Base-by-base conservation (phyloP, 2,888 invertebrate species). In the Acronicta psi region DNA sequence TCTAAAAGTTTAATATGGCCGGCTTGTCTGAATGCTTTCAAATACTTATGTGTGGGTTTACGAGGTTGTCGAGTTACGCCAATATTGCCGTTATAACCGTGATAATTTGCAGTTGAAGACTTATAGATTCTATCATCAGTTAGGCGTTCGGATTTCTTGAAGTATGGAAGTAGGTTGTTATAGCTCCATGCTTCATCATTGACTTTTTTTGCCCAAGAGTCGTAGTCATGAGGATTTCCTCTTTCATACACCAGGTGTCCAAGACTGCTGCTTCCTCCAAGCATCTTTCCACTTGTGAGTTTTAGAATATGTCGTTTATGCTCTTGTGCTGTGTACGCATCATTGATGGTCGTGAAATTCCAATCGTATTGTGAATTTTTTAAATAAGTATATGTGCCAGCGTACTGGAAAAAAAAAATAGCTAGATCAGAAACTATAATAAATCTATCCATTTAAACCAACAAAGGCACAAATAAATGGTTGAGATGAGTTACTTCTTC, bases 21-120 rank as follows among this genome's bases (percentile, higher is more conserved):
- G 44, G 92, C 64, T 73, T 94, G 91, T 44, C 80, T 69, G 9
- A 93, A 90, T 0, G 93, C 89, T 18, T 84, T 59, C 10, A 89
- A 50, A 67, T 86, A 84, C 46, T 73, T 65, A 0, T 75, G 46
- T 7, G 76, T 78, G 14, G 58, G 56, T 29, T 61, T n/a, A 14
- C 67, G 61, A 1, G 61, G 50, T 47, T 82, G 64, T 34, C 75
- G 87, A 0, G 86, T 86, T 11, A 94, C 78, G 11, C 88, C 85
- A 18, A 92, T 66, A n/a, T 84, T 85, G 0, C 94, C 95, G 0
- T 84, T 80, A 0, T 77, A 80, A 4, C 89, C 90, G 59, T 91
- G 90, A 44, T 79, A 87, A 9, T 38, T 29, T 3, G 29, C 59
- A 18, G 70, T 66, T 3, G 37, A 14, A 10, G 83, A 81, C 10